A percentile compares a stretch with the other conserved stretches of the same genome.
Evolutionary conservation across 2,797 vertebrate species (phyloP).

Genomic region (Hephaestus fuliginosus): DNA sequence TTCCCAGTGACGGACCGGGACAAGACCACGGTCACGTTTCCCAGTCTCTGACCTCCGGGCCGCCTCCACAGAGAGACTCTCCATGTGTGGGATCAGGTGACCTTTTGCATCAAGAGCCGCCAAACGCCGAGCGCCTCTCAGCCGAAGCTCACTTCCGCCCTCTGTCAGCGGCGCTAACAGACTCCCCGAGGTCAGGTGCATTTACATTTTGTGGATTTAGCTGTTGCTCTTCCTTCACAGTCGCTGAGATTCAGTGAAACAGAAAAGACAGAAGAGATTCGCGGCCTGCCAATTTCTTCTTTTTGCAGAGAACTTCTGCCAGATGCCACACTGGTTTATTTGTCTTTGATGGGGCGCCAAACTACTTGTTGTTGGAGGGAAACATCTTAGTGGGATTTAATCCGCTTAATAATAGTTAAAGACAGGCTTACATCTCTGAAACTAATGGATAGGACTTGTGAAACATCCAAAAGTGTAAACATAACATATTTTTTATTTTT

Average conservation of each 20-base stretch:
- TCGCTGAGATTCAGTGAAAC: background rate
- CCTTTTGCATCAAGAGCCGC: slow-evolving; percentile 36
- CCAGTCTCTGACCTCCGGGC: background rate
- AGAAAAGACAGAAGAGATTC: background rate
- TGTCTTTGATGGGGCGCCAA: background rate
- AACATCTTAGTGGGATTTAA: background rate
- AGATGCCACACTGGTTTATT: background rate
- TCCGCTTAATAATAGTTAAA: slow-evolving; percentile 19
- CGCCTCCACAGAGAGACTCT: slow-evolving; percentile 29
- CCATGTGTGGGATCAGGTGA: slow-evolving; percentile 51
- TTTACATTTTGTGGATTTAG: slow-evolving; percentile 1
- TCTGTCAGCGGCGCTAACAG: background rate
- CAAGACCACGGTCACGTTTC: slow-evolving; percentile 29
- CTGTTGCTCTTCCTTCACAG: background rate
- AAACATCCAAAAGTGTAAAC: background rate
- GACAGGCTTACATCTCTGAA: background rate
- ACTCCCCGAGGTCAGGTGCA: background rate
- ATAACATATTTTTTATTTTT: background rate
- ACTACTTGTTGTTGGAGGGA: background rate
- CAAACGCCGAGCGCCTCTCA: background rate
- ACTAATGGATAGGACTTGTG: slow-evolving; percentile 6
- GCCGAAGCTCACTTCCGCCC: slow-evolving; percentile 39
- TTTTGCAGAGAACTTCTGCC: background rate
- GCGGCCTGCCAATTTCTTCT: background rate
- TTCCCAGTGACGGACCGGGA: slow-evolving; percentile 23